A percentile compares a stretch with the other conserved stretches of the same genome.
Conservation (phyloP, 1,140 invertebrate species). For the Sminthurinus signatus region DNA sequence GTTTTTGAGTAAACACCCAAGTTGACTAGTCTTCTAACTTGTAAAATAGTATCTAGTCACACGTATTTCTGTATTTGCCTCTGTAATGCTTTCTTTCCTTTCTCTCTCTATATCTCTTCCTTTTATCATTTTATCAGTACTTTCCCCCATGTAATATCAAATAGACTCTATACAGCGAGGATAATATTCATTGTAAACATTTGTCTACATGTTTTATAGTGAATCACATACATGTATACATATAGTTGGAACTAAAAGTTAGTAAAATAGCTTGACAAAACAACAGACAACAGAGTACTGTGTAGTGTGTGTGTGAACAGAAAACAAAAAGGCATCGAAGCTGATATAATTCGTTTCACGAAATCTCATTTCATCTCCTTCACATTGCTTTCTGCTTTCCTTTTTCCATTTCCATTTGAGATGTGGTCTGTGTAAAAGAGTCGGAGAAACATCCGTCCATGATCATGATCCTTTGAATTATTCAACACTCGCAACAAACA, state of each 20-base stretch:
- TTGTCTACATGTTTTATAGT: neutral
- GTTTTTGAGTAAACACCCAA: too few species aligned
- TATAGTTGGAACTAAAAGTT: neutral
- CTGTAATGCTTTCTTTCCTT: too few species aligned
- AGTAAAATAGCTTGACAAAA: neutral
- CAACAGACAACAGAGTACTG: too few species aligned
- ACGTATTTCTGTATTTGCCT: too few species aligned
- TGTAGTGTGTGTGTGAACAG: neutral
- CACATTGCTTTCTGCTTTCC: conserved; percentile 12
- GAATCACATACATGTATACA: neutral
- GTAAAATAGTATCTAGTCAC: too few species aligned
- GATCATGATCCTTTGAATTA: conserved; percentile 20
- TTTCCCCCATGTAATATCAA: too few species aligned
- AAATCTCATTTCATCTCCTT: conserved; percentile 32
- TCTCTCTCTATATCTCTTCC: too few species aligned
- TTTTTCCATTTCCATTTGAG: conserved; percentile 20
- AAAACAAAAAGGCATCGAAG: conserved; percentile 8
- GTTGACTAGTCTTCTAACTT: too few species aligned
- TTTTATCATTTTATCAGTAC: too few species aligned
- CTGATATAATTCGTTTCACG: conserved; percentile 33
- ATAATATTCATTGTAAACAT: neutral
- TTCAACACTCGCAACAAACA: conserved; percentile 22
- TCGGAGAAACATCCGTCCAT: conserved; percentile 3
- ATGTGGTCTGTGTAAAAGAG: too few species aligned
- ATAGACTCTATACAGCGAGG: neutral